Conservation (phyloP, 2,113 vertebrate genomes). For the Gavialis gangeticus region DNA sequence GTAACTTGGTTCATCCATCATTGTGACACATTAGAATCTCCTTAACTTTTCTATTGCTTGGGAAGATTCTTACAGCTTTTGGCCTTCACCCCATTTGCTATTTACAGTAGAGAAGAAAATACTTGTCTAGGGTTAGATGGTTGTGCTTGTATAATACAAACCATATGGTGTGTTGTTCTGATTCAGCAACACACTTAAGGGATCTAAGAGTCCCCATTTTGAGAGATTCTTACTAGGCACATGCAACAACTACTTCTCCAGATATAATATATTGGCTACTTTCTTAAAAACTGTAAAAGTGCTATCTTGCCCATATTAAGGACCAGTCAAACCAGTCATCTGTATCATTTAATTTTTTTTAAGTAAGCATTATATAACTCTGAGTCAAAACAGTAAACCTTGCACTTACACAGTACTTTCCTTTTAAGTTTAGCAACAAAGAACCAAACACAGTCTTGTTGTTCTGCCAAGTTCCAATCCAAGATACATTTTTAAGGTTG, state of each 20-base stretch:
- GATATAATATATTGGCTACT: background rate
- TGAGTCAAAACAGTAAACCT: background rate
- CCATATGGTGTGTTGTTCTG: background rate
- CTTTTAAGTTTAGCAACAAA: slow-evolving; percentile 41
- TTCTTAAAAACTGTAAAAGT: background rate
- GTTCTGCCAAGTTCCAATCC: background rate
- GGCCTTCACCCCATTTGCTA: background rate
- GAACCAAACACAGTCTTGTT: background rate
- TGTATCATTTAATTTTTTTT: slow-evolving; percentile 13
- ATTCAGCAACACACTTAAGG: background rate
- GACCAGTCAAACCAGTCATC: background rate
- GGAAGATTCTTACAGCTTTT: slow-evolving; percentile 7
- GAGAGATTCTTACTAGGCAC: background rate
- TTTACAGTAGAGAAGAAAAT: slow-evolving; percentile 48
- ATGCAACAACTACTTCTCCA: background rate
- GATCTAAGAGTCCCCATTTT: too few species aligned
- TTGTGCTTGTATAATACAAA: background rate
- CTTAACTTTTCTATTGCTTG: slow-evolving; percentile 12
- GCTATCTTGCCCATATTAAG: slow-evolving; percentile 20
- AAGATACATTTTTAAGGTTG: slow-evolving; percentile 13
- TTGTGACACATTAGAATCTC: background rate
- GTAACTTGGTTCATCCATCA: slow-evolving; percentile 2
- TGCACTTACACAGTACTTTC: background rate
- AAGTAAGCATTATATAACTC: slow-evolving; percentile 7
- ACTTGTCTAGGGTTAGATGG: background rate